A percentile compares a stretch with the other conserved stretches of the same genome.
Evolutionary conservation across 1,140 invertebrate genomes (phyloP).

Genomic region (Wiebesia pumilae): DNA sequence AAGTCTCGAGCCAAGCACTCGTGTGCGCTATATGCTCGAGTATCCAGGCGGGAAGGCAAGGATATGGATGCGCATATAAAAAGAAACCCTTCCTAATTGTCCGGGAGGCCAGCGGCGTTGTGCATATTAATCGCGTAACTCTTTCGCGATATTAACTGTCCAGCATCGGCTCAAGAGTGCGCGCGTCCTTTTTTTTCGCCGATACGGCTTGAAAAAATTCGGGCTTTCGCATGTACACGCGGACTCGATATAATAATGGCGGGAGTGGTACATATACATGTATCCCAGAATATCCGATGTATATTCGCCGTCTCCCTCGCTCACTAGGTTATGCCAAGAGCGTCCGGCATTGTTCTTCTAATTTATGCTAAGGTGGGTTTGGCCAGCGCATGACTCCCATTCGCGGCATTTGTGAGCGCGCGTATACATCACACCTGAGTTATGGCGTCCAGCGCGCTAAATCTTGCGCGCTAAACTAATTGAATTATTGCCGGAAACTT

Average conservation of each 20-base stretch:
- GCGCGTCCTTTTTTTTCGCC: neutral
- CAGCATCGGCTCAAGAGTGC: neutral
- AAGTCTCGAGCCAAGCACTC: too few species aligned
- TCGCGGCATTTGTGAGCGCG: conserved; percentile 6
- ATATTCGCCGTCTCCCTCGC: conserved; percentile 29
- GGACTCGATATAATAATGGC: neutral
- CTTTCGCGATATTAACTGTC: conserved; percentile 7
- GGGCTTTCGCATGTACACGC: neutral
- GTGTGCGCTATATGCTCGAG: too few species aligned
- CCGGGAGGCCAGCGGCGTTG: conserved; percentile 57
- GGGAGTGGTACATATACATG: neutral
- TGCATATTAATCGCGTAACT: neutral
- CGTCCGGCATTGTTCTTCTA: conserved; percentile 67
- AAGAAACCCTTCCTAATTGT: conserved; percentile 65
- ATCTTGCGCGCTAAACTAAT: conserved; percentile 64
- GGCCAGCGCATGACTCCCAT: conserved; percentile 32
- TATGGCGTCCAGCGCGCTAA: conserved; percentile 66
- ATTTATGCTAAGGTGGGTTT: conserved; percentile 66
- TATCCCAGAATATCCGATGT: neutral
- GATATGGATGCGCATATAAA: neutral
- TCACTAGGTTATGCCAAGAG: conserved; percentile 34
- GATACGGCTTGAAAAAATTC: neutral
- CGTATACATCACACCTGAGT: conserved; percentile 64
- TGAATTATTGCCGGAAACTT: conserved; percentile 69
- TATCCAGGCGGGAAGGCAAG: neutral